These are phyloP conservation scores for Odontomyia ornata DNA, from an alignment of 2,888 invertebrate genomes.

Conservation along the genomic window DNA sequence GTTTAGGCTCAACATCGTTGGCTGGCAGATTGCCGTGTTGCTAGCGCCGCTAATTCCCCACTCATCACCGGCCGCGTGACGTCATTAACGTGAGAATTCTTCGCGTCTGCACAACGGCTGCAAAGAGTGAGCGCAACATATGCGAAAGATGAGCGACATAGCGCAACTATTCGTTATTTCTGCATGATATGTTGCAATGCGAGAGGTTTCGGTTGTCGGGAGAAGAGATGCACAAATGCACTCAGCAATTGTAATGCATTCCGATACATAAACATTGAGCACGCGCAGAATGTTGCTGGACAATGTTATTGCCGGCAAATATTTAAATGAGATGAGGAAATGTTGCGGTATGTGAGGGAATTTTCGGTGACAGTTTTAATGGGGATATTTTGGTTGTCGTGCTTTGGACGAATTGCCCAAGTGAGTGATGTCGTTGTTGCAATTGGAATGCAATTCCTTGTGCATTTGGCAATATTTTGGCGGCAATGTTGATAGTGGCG, in stretches of 20 bases:
- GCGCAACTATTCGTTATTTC: too few relatives aligned
- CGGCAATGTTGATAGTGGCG: too few relatives aligned
- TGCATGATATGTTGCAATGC: not conserved
- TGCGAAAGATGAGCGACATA: not conserved
- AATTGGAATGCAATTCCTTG: too few relatives aligned
- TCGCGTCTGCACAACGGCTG: not conserved
- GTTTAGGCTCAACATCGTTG: conserved; percentile 8
- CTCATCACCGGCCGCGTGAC: conserved; percentile 7
- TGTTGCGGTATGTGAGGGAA: conserved; percentile 25
- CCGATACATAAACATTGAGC: not conserved
- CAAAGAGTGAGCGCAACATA: not conserved
- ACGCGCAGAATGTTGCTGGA: conserved; percentile 34
- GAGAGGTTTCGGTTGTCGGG: not conserved
- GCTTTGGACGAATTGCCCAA: too few relatives aligned
- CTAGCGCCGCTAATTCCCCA: conserved; percentile 18
- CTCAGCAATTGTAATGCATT: not conserved
- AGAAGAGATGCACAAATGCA: not conserved
- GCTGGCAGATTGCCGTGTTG: conserved; percentile 23
- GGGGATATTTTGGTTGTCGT: too few relatives aligned
- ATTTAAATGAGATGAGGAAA: not conserved
- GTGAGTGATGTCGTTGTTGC: too few relatives aligned
- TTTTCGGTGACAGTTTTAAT: too few relatives aligned
- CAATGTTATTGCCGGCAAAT: conserved; percentile 33
- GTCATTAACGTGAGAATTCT: not conserved
- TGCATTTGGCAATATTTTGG: too few relatives aligned